Base-by-base conservation (phyloP, 2,797 vertebrate species). In the Platalea minor region DNA sequence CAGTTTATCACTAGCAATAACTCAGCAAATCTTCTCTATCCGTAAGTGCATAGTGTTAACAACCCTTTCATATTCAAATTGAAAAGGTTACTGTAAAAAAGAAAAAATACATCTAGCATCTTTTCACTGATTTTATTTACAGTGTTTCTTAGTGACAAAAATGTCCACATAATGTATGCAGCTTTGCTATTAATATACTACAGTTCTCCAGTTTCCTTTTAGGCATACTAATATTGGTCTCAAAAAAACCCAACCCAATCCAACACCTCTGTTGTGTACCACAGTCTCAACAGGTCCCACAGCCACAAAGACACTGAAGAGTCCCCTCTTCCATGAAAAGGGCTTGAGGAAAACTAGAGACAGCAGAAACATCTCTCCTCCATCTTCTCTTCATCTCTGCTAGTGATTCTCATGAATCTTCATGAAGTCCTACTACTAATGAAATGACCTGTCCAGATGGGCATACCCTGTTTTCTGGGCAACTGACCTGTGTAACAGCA, bases 101-200 rank as follows among this genome's bases (percentile, higher is more conserved):
- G 43, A 65, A 70, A 87, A 12, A 86, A 37, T n/a, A 14, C 9
- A 83, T 29, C 51, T 54, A 84, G 15, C 50, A 63, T 46, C 8
- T 69, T 89, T 81, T 53, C n/a, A 61, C 16, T 81, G n/a, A 63
- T 75, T 86, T 84, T 57, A 77, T 77, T 90, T 70, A 61, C 26
- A 63, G 10, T 33, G 29, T 67, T 83, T 63, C 67, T 45, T 74
- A 6, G 12, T 64, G 64, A 80, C 1, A 1, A 79, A 73, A 74
- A 56, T 0, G 0, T 31, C 51, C 17, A 1, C 26, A 46, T 69
- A 88, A 73, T 5, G 17, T 33, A 69, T 0, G 7, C 7, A 70
- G 33, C 19, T 72, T 68, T 85, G 33, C 41, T 85, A 53, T 65
- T 43, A 74, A 65, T 24, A 35, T 6, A 76, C 7, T 9, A 39